Percentiles rank a stretch among this genome's conserved stretches.
Evolutionary conservation across 2,797 vertebrate genomes (phyloP).

Genomic region (Pangasius macronema): DNA sequence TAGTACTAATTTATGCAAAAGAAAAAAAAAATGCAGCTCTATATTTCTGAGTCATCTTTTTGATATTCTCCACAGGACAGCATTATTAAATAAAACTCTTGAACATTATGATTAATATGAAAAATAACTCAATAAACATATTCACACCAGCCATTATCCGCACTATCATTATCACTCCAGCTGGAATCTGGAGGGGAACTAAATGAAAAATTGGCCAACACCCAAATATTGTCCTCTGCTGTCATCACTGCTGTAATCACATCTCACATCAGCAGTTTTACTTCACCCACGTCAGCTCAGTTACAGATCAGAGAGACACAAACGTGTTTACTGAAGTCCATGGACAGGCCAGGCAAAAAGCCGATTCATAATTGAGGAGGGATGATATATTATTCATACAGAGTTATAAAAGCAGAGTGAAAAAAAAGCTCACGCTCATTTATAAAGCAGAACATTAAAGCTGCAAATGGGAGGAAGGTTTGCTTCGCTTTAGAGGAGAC

Average conservation of each 20-base stretch:
- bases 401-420: constrained; percentile 27
- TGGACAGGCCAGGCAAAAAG: background rate
- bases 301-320: constrained; percentile 22
- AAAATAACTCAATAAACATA: background rate
- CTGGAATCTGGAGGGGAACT: background rate
- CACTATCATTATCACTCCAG: background rate
- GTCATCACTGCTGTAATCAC: constrained; percentile 20
- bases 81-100: background rate
- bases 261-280: constrained; percentile 17
- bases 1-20: no score
- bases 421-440: background rate
- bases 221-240: constrained; percentile 1
- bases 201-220: background rate
- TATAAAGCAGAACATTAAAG: constrained; percentile 42
- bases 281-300: background rate
- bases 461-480: constrained; percentile 29
- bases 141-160: background rate
- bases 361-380: constrained; percentile 33
- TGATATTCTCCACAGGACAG: background rate
- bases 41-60: background rate
- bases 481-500: constrained; percentile 23
- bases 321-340: background rate
- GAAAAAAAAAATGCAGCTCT: background rate
- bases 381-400: constrained; percentile 41
- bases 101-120: background rate